phyloP scores from a whole-genome alignment of 2,797 vertebrate genomes.

The Tangara arthus region DNA sequence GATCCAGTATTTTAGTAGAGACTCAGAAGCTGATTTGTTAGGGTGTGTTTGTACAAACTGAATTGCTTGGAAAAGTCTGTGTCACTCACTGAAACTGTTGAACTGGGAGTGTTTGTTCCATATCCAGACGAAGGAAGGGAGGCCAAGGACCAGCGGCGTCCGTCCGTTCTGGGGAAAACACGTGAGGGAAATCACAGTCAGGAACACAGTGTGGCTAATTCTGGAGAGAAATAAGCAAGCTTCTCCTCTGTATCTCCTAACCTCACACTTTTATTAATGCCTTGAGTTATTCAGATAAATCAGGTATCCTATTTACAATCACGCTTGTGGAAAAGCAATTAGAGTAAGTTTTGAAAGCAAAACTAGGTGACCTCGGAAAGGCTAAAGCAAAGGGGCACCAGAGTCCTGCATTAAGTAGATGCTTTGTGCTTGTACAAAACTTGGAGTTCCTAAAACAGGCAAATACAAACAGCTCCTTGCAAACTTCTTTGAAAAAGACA shows the following conservation, averaged over 20 bases:
- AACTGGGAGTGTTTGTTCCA: slow-evolving; percentile 97
- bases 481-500: not conserved
- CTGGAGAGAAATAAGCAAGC: not conserved
- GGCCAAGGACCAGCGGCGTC: slow-evolving; percentile 95
- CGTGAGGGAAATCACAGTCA: not conserved
- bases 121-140: slow-evolving; percentile 95
- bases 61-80: slow-evolving; percentile 17
- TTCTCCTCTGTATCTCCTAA: not conserved
- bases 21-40: slow-evolving; percentile 58
- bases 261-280: not conserved
- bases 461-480: not conserved
- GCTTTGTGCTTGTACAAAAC: not conserved
- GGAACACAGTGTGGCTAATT: not conserved
- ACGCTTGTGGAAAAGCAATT: not conserved
- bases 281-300: not conserved
- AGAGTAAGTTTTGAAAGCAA: not conserved
- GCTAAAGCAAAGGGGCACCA: not conserved
- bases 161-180: slow-evolving; percentile 85
- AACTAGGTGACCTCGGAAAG: not conserved
- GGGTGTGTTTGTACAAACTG: slow-evolving; percentile 18
- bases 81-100: slow-evolving; percentile 92
- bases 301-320: not conserved
- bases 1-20: slow-evolving; percentile 52
- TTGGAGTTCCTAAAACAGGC: not conserved
- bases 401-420: not conserved